Percentiles rank a stretch among this genome's conserved stretches.
Evolutionary conservation across 2,113 vertebrate genomes (phyloP).

Genomic region (Aegotheles bennettii): DNA sequence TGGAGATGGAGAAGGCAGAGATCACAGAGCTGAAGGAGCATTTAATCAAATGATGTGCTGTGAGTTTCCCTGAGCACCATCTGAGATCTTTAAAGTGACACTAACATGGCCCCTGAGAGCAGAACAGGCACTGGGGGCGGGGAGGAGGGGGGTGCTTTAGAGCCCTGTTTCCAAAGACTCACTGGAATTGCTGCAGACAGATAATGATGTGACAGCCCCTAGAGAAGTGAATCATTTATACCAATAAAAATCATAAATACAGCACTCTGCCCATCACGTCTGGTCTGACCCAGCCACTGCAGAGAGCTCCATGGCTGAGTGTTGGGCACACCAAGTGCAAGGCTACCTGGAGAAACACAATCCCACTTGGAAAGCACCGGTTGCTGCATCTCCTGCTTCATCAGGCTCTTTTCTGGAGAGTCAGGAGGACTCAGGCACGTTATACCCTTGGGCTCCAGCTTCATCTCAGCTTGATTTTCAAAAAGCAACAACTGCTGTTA

Average conservation of each 20-base stretch:
- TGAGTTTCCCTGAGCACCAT: background rate
- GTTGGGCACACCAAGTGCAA: background rate
- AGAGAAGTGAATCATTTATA: background rate
- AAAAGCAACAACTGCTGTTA: background rate
- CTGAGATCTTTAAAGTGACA: background rate
- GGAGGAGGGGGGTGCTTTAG: background rate
- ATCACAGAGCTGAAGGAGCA: background rate
- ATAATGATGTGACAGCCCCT: background rate
- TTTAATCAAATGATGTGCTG: background rate
- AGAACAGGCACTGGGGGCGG: background rate
- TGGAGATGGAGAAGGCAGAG: background rate
- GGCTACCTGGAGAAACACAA: background rate
- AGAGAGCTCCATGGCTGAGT: background rate
- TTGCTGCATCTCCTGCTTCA: background rate
- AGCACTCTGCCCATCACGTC: background rate
- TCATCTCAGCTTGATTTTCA: background rate
- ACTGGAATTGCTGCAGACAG: background rate
- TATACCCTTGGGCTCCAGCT: background rate
- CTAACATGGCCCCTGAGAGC: background rate
- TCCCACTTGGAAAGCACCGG: accelerated
- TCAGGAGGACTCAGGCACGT: background rate
- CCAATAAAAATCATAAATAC: background rate
- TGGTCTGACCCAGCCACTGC: background rate
- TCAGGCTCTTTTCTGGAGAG: no score
- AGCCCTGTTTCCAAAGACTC: background rate